These are phyloP conservation scores for Ploceus nigricollis DNA, from an alignment of 2,113 vertebrate genomes.

Conservation along the genomic window DNA sequence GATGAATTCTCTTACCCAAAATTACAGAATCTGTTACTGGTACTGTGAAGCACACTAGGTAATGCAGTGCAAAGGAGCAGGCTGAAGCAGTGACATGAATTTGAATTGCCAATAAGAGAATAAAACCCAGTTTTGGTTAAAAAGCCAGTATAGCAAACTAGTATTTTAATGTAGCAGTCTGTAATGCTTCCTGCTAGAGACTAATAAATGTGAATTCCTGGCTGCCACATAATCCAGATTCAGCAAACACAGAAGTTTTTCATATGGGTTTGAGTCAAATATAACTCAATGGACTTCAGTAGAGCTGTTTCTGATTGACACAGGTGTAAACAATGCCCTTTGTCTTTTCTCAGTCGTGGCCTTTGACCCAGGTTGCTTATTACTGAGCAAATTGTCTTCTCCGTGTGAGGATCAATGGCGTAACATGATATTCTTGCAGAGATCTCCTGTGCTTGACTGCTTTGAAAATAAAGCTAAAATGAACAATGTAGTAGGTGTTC, in stretches of 20 bases:
- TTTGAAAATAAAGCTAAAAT: constrained; percentile 14
- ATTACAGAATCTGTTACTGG: background rate
- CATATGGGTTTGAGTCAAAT: background rate
- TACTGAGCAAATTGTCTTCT: background rate
- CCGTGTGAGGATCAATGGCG: background rate
- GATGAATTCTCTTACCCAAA: background rate
- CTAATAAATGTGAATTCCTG: background rate
- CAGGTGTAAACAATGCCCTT: background rate
- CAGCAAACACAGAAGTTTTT: background rate
- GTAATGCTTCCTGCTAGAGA: background rate
- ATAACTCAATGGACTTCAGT: background rate
- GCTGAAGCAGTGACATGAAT: background rate
- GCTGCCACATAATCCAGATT: background rate
- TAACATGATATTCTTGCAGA: background rate
- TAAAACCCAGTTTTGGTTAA: background rate
- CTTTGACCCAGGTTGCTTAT: constrained; percentile 29
- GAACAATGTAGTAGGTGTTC: background rate
- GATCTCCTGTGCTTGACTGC: background rate
- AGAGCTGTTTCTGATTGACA: constrained; percentile 1
- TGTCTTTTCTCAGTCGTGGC: background rate
- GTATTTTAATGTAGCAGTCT: background rate
- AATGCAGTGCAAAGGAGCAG: background rate
- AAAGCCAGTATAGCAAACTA: background rate
- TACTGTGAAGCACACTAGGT: background rate
- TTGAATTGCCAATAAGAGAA: background rate